Evolutionary conservation across 1,140 invertebrate species (phyloP).

Genomic region (Pantala flavescens): DNA sequence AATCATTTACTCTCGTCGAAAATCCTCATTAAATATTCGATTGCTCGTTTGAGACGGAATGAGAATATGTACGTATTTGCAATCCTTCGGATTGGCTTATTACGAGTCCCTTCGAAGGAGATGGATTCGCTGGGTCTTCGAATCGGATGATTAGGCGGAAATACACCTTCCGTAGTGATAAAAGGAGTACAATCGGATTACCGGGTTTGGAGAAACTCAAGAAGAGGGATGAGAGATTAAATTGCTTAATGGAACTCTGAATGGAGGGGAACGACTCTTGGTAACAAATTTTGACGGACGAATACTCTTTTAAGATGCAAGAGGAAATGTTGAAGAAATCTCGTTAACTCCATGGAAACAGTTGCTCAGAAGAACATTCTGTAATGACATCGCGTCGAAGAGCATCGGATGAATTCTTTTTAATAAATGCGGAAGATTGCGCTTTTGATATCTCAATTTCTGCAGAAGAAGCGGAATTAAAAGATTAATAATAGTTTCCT

Average conservation of each 20-base stretch:
- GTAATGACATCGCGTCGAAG: not conserved
- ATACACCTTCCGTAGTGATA: not conserved
- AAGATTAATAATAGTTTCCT: no score
- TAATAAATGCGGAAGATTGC: not conserved
- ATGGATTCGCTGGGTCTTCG: not conserved
- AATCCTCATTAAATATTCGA: not conserved
- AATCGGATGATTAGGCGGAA: not conserved
- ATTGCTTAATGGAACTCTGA: constrained; percentile 2
- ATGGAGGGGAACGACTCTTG: not conserved
- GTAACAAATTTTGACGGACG: constrained; percentile 6
- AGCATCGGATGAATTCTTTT: not conserved
- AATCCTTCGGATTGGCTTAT: not conserved
- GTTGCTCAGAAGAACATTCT: not conserved
- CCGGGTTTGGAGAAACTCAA: not conserved
- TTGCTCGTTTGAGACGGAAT: not conserved
- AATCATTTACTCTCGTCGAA: not conserved
- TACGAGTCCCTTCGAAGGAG: not conserved
- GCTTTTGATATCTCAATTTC: not conserved
- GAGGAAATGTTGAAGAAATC: not conserved
- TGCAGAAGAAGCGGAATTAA: not conserved
- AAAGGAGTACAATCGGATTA: constrained; percentile 2
- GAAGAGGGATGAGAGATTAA: constrained; percentile 4
- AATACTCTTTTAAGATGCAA: constrained; percentile 2
- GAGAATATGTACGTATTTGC: not conserved
- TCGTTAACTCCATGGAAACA: not conserved